Conservation (phyloP, 2,113 vertebrate genomes). For the Kobus ellipsiprymnus region DNA sequence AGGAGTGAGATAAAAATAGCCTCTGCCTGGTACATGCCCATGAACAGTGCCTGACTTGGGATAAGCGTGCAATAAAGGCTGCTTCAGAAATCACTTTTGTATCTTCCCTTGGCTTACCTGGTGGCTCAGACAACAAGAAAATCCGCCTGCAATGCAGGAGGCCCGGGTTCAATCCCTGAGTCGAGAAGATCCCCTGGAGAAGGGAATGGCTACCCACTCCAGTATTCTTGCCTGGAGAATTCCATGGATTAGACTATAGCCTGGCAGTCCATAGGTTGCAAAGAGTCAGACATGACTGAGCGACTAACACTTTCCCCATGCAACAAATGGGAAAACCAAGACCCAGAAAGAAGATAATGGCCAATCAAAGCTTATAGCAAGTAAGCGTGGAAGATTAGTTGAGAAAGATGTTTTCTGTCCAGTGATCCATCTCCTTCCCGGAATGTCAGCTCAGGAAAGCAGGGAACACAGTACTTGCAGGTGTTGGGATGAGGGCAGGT, state of each 20-base stretch:
- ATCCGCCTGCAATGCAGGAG: not conserved
- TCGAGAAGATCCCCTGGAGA: not conserved
- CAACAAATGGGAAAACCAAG: not conserved
- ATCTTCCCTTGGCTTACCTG: not conserved
- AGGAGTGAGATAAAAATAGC: not conserved
- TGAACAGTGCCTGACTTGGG: not conserved
- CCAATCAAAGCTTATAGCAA: not conserved
- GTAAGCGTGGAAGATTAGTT: not conserved
- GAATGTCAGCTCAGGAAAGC: not conserved
- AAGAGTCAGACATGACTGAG: not conserved
- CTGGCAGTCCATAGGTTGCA: not conserved
- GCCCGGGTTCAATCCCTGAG: not conserved
- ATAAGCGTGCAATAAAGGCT: not conserved
- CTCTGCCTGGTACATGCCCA: not conserved
- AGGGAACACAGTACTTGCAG: not conserved
- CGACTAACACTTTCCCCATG: not conserved
- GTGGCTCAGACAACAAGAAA: not conserved
- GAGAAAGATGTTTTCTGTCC: not conserved
- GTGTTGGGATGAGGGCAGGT: not conserved
- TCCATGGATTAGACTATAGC: not conserved
- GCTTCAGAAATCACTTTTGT: not conserved
- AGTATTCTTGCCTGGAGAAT: not conserved
- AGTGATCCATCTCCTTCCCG: not conserved
- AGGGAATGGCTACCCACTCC: not conserved
- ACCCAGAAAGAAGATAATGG: not conserved